Evolutionary conservation across 2,888 invertebrate species (phyloP).

Genomic region (Marronus borbonicus): DNA sequence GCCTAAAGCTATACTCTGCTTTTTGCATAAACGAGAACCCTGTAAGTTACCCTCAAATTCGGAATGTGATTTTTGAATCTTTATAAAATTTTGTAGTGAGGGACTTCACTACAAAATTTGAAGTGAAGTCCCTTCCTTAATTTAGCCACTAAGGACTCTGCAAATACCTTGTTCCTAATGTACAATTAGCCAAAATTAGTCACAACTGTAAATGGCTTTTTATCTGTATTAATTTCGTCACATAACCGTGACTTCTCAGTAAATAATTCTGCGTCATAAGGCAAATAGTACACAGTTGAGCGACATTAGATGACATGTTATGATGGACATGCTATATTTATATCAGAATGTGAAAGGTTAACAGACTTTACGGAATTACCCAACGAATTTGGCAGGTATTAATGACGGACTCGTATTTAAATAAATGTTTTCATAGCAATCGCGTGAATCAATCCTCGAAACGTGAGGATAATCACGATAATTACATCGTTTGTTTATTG

Average conservation of each 20-base stretch:
- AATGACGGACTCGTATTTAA: background rate
- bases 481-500: slow-evolving; percentile 31
- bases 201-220: too few species aligned
- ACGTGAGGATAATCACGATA: slow-evolving; percentile 18
- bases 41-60: too few species aligned
- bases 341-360: background rate
- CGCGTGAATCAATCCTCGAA: slow-evolving; percentile 3
- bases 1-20: too few species aligned
- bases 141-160: too few species aligned
- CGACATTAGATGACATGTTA: background rate
- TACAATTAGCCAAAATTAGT: too few species aligned
- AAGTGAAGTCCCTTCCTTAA: too few species aligned
- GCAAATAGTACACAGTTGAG: background rate
- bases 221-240: too few species aligned
- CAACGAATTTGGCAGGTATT: background rate
- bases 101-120: too few species aligned
- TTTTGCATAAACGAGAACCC: too few species aligned
- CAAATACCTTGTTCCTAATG: too few species aligned
- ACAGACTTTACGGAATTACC: slow-evolving; percentile 6
- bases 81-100: too few species aligned
- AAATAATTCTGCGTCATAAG: background rate
- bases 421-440: slow-evolving; percentile 8
- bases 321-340: background rate
- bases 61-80: too few species aligned
- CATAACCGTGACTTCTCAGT: background rate